Percentiles rank a stretch among this genome's conserved stretches.
Conservation (phyloP, 35 echinoderm and acorn worm genomes). For the Acanthaster planci region DNA sequence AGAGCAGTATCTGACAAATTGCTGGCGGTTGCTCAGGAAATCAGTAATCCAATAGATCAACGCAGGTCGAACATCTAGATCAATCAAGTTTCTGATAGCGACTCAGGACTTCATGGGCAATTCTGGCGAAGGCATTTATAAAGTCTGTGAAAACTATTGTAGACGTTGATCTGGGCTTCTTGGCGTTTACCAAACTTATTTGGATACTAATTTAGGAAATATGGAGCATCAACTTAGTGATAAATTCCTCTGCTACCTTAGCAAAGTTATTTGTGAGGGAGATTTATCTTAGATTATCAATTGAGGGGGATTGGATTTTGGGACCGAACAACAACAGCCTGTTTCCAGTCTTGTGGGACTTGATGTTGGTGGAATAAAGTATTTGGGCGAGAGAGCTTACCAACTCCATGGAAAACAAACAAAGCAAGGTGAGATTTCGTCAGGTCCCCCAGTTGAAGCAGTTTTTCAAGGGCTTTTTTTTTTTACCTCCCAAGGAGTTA, state of each 20-base stretch:
- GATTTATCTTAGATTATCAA: background rate
- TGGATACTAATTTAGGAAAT: background rate
- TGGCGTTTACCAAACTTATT: constrained; percentile 24
- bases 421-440: background rate
- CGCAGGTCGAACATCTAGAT: constrained; percentile 26
- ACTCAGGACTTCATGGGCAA: constrained; percentile 34
- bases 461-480: background rate
- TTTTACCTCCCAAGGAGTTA: constrained; percentile 36
- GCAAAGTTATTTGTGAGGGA: constrained; percentile 33
- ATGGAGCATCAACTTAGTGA: constrained; percentile 7
- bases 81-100: constrained; percentile 33
- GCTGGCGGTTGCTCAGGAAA: constrained; percentile 20
- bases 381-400: background rate
- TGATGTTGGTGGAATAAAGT: background rate
- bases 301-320: background rate
- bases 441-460: constrained; percentile 21
- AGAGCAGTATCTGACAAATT: constrained; percentile 31
- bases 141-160: constrained; percentile 25
- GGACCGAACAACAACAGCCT: background rate
- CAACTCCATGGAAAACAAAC: background rate
- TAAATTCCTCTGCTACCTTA: constrained; percentile 33
- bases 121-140: constrained; percentile 28
- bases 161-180: background rate
- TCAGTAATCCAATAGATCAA: constrained; percentile 41
- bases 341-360: background rate